These are phyloP conservation scores for Gymnorhina tibicen DNA, from an alignment of 2,113 vertebrate genomes.

Conservation along the genomic window DNA sequence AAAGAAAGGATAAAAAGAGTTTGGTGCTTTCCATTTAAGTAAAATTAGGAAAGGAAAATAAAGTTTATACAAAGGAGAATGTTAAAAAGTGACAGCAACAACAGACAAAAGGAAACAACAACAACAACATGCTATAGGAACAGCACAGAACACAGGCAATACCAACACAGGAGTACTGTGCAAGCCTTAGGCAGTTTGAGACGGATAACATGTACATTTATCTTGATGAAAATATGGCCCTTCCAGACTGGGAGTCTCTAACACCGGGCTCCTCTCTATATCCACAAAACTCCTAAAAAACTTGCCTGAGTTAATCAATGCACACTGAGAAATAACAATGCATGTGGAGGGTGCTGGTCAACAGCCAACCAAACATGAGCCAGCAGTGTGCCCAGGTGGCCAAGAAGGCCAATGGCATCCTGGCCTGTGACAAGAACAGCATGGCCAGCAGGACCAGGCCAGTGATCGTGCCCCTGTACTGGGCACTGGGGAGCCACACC, in stretches of 20 bases:
- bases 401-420: background rate
- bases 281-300: background rate
- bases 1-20: background rate
- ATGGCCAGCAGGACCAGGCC: background rate
- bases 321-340: background rate
- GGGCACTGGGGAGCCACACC: no score
- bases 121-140: background rate
- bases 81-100: background rate
- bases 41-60: background rate
- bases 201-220: background rate
- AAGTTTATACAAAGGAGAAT: background rate
- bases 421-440: no score
- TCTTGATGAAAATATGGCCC: background rate
- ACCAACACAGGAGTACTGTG: background rate
- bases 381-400: background rate
- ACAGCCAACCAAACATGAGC: background rate
- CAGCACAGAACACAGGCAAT: background rate
- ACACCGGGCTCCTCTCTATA: background rate
- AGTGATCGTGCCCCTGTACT: background rate
- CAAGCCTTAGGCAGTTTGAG: background rate
- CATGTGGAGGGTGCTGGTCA: background rate
- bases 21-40: background rate
- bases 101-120: background rate
- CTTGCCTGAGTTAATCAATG: background rate
- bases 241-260: background rate